Base-by-base conservation (phyloP, 2,888 invertebrate genomes). In the Dendrolimus houi region DNA sequence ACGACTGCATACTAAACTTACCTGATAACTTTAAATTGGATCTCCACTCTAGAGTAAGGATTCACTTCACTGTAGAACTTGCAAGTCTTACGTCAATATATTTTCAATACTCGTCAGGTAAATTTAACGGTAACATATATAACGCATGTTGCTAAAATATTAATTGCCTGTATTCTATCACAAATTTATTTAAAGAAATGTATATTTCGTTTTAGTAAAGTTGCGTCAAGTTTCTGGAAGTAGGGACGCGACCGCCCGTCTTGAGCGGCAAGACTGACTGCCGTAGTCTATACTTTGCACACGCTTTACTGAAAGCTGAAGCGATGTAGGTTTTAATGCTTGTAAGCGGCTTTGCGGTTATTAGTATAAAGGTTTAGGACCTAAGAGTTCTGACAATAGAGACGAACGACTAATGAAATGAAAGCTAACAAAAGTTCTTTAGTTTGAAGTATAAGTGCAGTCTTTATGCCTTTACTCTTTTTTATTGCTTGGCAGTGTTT, bases 311-410 rank as follows among this genome's bases (percentile, higher is more conserved):
- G 29, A 29, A 29, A 29, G 58, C 64, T 75, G 75, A 70, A 74
- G 71, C 66, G 67, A 70, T 71, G 69, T 64, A 69, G 69, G 66
- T 66, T 67, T 67, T 66, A 66, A 67, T 66, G 71, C 67, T 67
- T 72, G 67, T 75, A 76, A 76, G 72, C 72, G 65, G 77, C 79
- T 84, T 81, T 80, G 73, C 63, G 72, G 75, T 79, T 78, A 77
- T 80, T 79, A 79, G 72, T 71, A 66, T 70, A 69, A 71, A 67
- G 71, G 66, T 6, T 29, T 29, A 29, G 29, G 29, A 29, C 6
- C 68, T 59, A 62, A 62, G 64, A 29, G 29, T 29, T 29, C 29
- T 6, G 29, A 29, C 3, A 29, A 29, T 29, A 29, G 29, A 29
- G 29, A 29, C 29, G 29, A 9, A 52, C 52, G 52, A 52, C 12